Conservation (phyloP, 2,888 invertebrate species). For the Atherix ibis region DNA sequence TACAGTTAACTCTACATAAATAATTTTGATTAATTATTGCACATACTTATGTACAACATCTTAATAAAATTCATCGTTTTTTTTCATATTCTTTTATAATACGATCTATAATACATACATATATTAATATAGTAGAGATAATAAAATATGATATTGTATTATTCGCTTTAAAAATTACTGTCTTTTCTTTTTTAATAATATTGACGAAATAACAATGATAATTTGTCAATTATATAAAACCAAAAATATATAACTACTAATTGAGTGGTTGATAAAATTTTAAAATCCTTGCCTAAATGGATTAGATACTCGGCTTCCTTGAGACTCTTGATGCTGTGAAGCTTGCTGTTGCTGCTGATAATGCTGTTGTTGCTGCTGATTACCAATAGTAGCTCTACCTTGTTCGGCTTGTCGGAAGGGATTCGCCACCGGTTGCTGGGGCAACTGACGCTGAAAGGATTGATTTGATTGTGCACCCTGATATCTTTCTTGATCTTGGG, state of each 20-base stretch:
- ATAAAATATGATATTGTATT: no score
- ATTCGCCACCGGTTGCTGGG: slow-evolving; percentile 39
- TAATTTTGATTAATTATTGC: no score
- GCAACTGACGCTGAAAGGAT: slow-evolving; percentile 30
- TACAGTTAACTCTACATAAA: no score
- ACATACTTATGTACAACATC: no score
- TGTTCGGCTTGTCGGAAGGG: slow-evolving; percentile 56
- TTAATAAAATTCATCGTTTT: no score
- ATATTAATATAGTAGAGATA: no score
- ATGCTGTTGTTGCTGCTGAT: slow-evolving; percentile 35
- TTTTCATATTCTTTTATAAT: no score
- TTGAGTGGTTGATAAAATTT: slow-evolving; percentile 35
- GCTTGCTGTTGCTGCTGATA: slow-evolving; percentile 27
- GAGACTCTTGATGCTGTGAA: slow-evolving; percentile 28
- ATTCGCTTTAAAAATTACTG: no score
- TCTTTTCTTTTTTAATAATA: no score
- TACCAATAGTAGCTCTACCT: no score
- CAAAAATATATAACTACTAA: slow-evolving; percentile 29
- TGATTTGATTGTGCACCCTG: slow-evolving; percentile 14
- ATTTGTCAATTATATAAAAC: slow-evolving; percentile 20
- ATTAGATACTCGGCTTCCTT: slow-evolving; percentile 42
- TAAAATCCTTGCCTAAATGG: slow-evolving; percentile 73
- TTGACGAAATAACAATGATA: slow-evolving; percentile 11
- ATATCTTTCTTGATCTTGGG: no score
- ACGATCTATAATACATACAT: no score